These are phyloP conservation scores for Cosmia trapezina DNA, from an alignment of 2,888 invertebrate species.

Conservation along the genomic window DNA sequence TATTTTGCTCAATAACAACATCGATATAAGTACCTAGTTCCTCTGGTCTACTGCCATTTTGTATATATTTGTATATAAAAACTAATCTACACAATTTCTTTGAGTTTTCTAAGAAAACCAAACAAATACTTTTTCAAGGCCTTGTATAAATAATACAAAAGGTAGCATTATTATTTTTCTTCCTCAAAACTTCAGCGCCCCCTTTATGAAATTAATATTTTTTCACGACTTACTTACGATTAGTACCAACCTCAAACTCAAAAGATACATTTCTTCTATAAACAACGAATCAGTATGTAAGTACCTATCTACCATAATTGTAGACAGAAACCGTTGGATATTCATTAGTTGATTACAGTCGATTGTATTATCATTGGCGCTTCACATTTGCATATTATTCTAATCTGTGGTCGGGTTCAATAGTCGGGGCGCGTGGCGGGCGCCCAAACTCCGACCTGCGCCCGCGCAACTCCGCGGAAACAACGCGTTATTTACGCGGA, in stretches of 20 bases:
- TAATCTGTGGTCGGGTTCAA: slow-evolving; percentile 77
- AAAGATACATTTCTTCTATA: neutral
- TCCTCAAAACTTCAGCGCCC: neutral
- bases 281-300: neutral
- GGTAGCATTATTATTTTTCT: neutral
- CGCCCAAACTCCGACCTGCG: slow-evolving; percentile 64
- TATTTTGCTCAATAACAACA: neutral
- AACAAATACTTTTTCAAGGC: no score
- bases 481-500: slow-evolving; percentile 41
- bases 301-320: slow-evolving; percentile 1
- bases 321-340: slow-evolving; percentile 22
- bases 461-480: slow-evolving; percentile 51
- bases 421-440: slow-evolving; percentile 79
- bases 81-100: neutral
- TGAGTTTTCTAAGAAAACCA: no score
- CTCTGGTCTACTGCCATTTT: neutral
- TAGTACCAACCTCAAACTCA: neutral
- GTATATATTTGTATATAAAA: no score
- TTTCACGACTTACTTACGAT: no score
- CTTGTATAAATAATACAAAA: no score
- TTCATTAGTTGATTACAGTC: slow-evolving; percentile 37
- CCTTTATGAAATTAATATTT: neutral
- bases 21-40: neutral
- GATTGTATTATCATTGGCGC: slow-evolving; percentile 37
- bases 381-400: slow-evolving; percentile 64